Percentiles rank a stretch among this genome's conserved stretches.
Evolutionary conservation across 2,888 invertebrate genomes (phyloP).

Genomic region (Pemphredon lugubris): DNA sequence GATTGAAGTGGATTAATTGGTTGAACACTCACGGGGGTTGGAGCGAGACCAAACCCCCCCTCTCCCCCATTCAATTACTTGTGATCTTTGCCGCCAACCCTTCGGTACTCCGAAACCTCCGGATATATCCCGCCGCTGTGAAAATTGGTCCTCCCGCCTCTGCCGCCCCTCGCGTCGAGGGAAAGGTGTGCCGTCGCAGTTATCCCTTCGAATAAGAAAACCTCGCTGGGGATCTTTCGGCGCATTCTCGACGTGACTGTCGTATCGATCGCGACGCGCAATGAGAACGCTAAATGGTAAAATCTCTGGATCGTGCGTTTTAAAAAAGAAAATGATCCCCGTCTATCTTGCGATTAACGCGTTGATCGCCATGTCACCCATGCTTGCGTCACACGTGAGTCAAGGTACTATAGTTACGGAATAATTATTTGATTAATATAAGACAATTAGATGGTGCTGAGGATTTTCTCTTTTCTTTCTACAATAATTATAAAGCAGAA

Average conservation of each 20-base stretch:
- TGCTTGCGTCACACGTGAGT: no score
- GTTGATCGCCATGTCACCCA: no score
- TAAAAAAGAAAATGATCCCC: constrained; percentile 10
- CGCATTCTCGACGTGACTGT: constrained; percentile 55
- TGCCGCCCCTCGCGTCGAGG: constrained; percentile 43
- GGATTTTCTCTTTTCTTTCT: no score
- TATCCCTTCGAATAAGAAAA: constrained; percentile 65
- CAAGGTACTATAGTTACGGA: no score
- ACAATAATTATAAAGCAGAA: no score
- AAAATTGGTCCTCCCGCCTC: constrained; percentile 62
- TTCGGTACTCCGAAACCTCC: constrained; percentile 66
- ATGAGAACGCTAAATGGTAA: background rate
- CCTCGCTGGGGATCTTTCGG: constrained; percentile 59
- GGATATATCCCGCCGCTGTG: constrained; percentile 66
- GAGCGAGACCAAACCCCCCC: constrained; percentile 61
- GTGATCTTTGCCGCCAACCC: constrained; percentile 75
- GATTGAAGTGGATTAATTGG: constrained; percentile 79
- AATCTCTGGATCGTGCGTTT: background rate
- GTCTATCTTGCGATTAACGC: no score
- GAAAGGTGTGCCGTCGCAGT: constrained; percentile 54
- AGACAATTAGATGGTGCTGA: no score
- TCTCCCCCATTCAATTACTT: constrained; percentile 72
- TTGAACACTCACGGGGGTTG: constrained; percentile 77
- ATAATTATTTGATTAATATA: no score
- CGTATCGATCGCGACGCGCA: constrained; percentile 52